These are phyloP conservation scores for Triplophysa siluroides DNA, from an alignment of 2,113 vertebrate genomes.

Conservation along the genomic window DNA sequence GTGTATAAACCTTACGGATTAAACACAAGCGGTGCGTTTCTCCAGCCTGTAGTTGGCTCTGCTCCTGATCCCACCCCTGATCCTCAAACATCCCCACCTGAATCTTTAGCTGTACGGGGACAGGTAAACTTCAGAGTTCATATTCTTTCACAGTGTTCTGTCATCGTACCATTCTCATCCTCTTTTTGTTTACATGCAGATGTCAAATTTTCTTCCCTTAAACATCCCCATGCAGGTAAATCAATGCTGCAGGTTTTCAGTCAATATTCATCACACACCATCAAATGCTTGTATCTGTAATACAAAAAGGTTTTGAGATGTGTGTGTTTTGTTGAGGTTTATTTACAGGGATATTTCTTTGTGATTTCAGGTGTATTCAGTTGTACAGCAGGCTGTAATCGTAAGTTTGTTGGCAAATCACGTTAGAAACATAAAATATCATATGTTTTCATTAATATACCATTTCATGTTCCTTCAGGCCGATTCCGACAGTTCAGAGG, in stretches of 20 bases:
- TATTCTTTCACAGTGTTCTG: not conserved
- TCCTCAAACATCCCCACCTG: not conserved
- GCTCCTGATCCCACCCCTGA: not conserved
- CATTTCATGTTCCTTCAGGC: slow-evolving; percentile 7
- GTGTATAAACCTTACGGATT: not conserved
- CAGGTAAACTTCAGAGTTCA: slow-evolving; percentile 17
- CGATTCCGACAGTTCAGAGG: slow-evolving; percentile 47
- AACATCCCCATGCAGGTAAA: slow-evolving; percentile 8
- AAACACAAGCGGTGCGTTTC: slow-evolving; percentile 13
- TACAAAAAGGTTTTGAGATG: too few species aligned
- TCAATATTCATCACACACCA: not conserved
- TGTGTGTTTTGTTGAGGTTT: too few species aligned
- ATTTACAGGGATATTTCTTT: not conserved
- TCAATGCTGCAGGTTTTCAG: not conserved
- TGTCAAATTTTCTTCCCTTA: not conserved
- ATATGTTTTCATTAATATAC: not conserved
- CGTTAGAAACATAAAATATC: too few species aligned
- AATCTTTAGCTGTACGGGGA: slow-evolving; percentile 28
- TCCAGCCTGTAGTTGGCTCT: not conserved
- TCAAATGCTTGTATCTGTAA: not conserved
- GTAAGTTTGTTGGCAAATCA: slow-evolving; percentile 11
- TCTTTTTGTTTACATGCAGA: not conserved
- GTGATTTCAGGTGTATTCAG: slow-evolving; percentile 34
- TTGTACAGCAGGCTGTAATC: slow-evolving; percentile 5
- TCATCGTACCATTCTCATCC: not conserved